Evolutionary conservation across 2,888 invertebrate species (phyloP), one percentile per base, ranked within the genome.

Genomic region (Autographa pulchrina): DNA sequence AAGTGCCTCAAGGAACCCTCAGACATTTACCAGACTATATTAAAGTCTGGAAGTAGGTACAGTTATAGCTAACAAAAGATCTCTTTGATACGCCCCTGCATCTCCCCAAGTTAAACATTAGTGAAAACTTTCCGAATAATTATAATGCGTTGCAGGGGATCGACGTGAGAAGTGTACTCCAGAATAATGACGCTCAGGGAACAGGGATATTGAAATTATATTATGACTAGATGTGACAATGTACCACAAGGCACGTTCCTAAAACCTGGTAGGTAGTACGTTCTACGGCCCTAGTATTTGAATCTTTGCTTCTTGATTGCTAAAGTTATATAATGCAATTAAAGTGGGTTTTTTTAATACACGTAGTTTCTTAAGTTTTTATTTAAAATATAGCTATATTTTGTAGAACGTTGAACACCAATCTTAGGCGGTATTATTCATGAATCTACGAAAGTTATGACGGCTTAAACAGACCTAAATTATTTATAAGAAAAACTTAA

Each of bases 71-170:
- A 70, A 89, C 85, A 88, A 88, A 90, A 85, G 88, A 83, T 77
- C 84, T 86, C 91, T 93, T 92, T 92, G 92, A 92, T 81, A 87
- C 87, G 74, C 88, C 89, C 88, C 87, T 86, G 75, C 63, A 70
- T 72, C 74, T 77, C 83, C 73, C 65, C 74, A 67, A 88, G 89
- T 89, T 87, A 89, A 89, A 91, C 88, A 89, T 92, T 89, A 93
- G 91, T 87, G 91, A 92, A 93, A 93, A 93, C 91, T 93, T 92
- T 91, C 84, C 89, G 89, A 93, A 94, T 94, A 93, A 94, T 94
- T 93, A 91, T 92, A 91, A 93, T 92, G 91, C 87, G 88, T 74
- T 88, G 87, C 86, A 88, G 83, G 88, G 88, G 88, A 88, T 89
- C 88, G 86, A 78, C 81, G 85, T 75, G 82, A 78, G 83, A 83